Conservation (phyloP, 2,797 vertebrate genomes). For the Pseudochromis fuscus region DNA sequence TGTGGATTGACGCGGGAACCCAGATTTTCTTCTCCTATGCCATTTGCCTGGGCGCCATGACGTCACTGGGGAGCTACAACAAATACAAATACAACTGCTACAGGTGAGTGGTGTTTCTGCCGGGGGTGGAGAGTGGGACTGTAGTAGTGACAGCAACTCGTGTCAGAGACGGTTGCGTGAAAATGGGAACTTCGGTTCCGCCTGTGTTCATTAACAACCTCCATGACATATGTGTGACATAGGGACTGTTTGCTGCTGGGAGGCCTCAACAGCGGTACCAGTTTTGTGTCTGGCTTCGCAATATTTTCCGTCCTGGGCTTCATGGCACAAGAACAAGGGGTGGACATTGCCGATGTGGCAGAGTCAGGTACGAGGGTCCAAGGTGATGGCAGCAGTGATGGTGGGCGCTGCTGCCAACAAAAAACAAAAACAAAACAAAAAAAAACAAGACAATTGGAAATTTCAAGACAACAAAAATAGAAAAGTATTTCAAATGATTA, state of each 20-base stretch:
- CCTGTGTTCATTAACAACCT: conserved; percentile 92
- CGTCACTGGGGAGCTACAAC: conserved; percentile 99
- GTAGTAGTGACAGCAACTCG: conserved; percentile 77
- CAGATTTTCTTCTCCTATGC: conserved; percentile 99
- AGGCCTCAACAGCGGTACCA: conserved; percentile 99
- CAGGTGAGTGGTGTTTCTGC: conserved; percentile 88
- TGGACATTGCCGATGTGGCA: conserved; percentile 99
- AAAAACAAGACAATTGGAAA: conserved; percentile 65
- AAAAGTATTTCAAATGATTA: conserved; percentile 9
- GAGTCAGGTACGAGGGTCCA: conserved; percentile 99
- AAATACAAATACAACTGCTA: conserved; percentile 99
- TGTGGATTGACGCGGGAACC: conserved; percentile 99
- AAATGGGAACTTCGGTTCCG: conserved; percentile 91
- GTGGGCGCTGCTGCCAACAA: conserved; percentile 92
- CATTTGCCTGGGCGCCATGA: conserved; percentile 99
- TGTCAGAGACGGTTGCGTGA: conserved; percentile 80
- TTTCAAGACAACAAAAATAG: conserved; percentile 18
- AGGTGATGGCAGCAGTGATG: conserved; percentile 89
- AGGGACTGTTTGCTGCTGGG: conserved; percentile 99
- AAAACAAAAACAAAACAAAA: conserved; percentile 71
- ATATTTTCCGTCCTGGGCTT: conserved; percentile 99
- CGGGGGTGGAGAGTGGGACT: conserved; percentile 59
- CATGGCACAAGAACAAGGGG: conserved; percentile 99
- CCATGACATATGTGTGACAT: conserved; percentile 99
- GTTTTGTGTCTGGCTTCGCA: conserved; percentile 99